Evolutionary conservation across 92 coral and sea anemone genomes (phyloP).

Genomic region (Siderastrea radians): DNA sequence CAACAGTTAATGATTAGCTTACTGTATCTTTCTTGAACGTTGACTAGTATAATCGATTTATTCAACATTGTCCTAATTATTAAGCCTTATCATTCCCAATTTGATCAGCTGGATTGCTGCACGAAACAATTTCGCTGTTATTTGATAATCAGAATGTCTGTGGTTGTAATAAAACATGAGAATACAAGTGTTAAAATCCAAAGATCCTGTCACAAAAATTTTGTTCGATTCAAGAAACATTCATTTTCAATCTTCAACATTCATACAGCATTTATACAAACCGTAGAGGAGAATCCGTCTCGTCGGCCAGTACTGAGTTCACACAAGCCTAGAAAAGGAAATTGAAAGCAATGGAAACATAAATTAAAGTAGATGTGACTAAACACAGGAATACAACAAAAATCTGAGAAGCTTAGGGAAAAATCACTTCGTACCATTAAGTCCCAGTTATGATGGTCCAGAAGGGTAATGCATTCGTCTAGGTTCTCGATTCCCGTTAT

Average conservation of each 20-base stretch:
- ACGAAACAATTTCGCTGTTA: too few relatives aligned
- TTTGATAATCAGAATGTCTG: too few relatives aligned
- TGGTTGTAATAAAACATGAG: neutral
- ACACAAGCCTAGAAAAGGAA: constrained; percentile 83
- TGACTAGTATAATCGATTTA: neutral
- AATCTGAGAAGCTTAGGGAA: neutral
- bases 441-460: constrained; percentile 98
- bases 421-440: constrained; percentile 80
- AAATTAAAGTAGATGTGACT: neutral
- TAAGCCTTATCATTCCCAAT: neutral
- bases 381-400: constrained; percentile 2
- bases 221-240: neutral
- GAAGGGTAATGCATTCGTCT: constrained; percentile 94
- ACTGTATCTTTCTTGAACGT: too few relatives aligned
- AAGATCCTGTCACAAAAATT: neutral
- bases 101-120: too few relatives aligned
- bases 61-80: constrained; percentile 12
- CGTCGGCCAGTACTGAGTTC: constrained; percentile 92
- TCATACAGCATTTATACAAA: neutral
- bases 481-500: constrained; percentile 97
- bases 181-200: neutral
- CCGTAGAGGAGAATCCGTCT: constrained; percentile 79
- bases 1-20: neutral
- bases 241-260: neutral
- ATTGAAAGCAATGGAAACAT: neutral